Base-by-base conservation (phyloP, 2,797 vertebrate genomes). In the Ctenochaetus hawaiiensis region DNA sequence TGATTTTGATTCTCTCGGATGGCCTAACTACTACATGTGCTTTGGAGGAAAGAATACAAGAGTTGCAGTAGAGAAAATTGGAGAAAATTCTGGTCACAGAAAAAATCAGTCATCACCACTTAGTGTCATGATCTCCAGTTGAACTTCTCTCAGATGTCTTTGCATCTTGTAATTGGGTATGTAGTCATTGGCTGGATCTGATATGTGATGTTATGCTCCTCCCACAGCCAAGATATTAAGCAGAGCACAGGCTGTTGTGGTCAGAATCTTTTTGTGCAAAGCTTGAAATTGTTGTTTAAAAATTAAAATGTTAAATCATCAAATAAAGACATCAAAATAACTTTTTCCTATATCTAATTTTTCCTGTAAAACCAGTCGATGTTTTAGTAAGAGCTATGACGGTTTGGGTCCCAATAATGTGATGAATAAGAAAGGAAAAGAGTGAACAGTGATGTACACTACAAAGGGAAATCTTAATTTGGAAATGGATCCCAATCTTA, bases 221-320 rank as follows among this genome's bases (percentile, higher is more conserved):
- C 83, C 86, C 71, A 34, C 85, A 85, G 88, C 84, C 80, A 66
- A 75, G 76, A 84, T 81, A 85, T 82, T 81, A 78, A 92, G 92
- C 91, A 93, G 87, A 90, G 88, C 88, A 86, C 89, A 82, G 84
- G 91, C 90, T 94, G 85, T 86, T 91, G 90, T 92, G 89, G 78
- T 95, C 89, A 83, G 77, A 91, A 90, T 89, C 81, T 87, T 83
- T 91, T 88, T 92, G 91, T 95, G 95, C 88, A 91, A 93, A 93
- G 94, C 94, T 95, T 94, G 90, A 95, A 92, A 93, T 89, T 91
- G 91, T 94, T 93, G 91, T 94, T 93, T 81, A 86, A 91, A 89
- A 85, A 85, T 34, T 67, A 67, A 88, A 92, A 83, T 45, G 77
- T 85, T 75, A 93, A 93, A 87, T 88, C 78, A 83, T 87, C 59